Percentiles rank a stretch among this genome's conserved stretches.
Conservation (phyloP, 2,113 vertebrate species). For the Odobenus rosmarus region DNA sequence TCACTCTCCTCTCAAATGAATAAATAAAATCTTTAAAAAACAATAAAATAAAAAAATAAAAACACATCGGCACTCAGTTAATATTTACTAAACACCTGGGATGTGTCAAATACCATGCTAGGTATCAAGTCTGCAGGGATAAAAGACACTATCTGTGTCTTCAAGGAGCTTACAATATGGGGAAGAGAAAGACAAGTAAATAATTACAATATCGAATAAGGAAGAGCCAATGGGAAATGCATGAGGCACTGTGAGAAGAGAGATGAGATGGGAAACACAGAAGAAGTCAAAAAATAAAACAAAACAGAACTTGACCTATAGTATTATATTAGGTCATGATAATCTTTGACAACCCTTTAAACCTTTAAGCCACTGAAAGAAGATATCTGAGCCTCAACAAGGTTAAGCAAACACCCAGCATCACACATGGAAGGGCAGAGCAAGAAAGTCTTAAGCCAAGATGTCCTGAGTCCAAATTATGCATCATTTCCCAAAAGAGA, state of each 20-base stretch:
- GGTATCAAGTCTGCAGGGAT: neutral
- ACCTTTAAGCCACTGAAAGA: neutral
- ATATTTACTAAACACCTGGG: neutral
- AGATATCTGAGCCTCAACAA: neutral
- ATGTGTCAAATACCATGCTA: neutral
- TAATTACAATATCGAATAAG: neutral
- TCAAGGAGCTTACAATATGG: neutral
- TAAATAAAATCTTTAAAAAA: neutral
- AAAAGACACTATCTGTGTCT: neutral
- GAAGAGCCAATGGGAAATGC: neutral
- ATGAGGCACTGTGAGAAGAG: neutral
- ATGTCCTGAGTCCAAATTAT: neutral
- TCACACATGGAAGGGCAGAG: neutral
- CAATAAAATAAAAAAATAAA: neutral
- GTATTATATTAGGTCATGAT: neutral
- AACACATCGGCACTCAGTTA: neutral
- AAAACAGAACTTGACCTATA: neutral
- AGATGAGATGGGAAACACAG: neutral
- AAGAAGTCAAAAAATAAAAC: neutral
- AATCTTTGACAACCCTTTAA: neutral
- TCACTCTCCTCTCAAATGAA: neutral
- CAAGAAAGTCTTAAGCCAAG: neutral
- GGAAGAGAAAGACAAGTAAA: neutral
- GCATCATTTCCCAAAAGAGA: neutral
- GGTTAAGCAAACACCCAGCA: neutral